Percentiles rank a stretch among this genome's conserved stretches.
Conservation (phyloP, 1,140 invertebrate species). For the Liolophura sinensis region DNA sequence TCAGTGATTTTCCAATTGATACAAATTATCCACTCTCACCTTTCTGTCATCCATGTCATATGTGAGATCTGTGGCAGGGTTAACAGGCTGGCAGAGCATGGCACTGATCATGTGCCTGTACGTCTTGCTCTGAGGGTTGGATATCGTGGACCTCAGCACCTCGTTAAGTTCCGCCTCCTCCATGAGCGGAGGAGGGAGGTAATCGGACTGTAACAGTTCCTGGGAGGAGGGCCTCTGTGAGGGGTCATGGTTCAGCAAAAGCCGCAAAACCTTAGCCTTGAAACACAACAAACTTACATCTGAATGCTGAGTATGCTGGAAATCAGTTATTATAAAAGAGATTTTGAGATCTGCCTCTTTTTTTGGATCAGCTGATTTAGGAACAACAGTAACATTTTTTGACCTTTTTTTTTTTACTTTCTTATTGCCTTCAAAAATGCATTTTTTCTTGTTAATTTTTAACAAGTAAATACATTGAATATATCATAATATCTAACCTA, state of each 20-base stretch:
- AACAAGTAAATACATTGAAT: too few relatives aligned
- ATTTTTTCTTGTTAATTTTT: too few relatives aligned
- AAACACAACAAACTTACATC: constrained; percentile 23
- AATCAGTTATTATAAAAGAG: too few relatives aligned
- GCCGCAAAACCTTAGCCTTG: constrained; percentile 64
- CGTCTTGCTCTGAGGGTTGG: constrained; percentile 78
- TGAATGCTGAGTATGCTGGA: too few relatives aligned
- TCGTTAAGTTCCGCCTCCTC: constrained; percentile 81
- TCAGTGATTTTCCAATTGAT: constrained; percentile 25
- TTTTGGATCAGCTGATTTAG: too few relatives aligned
- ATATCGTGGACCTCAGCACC: constrained; percentile 74
- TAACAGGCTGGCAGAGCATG: constrained; percentile 65
- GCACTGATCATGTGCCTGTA: constrained; percentile 78
- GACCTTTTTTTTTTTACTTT: too few relatives aligned
- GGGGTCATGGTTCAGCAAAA: constrained; percentile 85
- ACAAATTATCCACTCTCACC: constrained; percentile 26
- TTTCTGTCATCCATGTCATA: constrained; percentile 71
- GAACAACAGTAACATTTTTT: too few relatives aligned
- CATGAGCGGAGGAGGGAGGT: constrained; percentile 75
- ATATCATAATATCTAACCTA: too few relatives aligned
- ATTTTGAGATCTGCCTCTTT: too few relatives aligned
- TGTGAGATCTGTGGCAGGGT: constrained; percentile 72
- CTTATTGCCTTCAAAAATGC: too few relatives aligned
- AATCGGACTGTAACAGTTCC: constrained; percentile 79
- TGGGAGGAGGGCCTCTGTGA: constrained; percentile 78